Evolutionary conservation across 2,888 invertebrate genomes (phyloP).

Genomic region (Amphipoea lucens): DNA sequence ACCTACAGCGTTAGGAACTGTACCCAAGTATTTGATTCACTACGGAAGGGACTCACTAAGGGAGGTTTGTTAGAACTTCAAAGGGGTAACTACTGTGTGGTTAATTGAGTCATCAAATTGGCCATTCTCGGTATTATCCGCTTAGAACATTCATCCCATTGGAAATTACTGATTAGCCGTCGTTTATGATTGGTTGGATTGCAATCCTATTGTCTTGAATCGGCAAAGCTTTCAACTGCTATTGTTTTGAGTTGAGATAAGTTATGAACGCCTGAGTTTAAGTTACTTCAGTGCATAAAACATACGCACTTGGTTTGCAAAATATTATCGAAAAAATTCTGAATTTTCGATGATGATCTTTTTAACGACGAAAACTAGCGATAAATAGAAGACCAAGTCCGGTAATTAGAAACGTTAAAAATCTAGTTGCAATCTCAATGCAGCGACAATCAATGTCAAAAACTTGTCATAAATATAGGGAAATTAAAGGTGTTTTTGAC

Average conservation of each 20-base stretch:
- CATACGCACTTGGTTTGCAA: not conserved
- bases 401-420: not conserved
- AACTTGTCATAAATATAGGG: not conserved
- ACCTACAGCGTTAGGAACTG: constrained; percentile 23
- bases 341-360: not conserved
- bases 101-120: constrained; percentile 58
- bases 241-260: not conserved
- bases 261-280: not conserved
- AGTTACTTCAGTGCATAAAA: not conserved
- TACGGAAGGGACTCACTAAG: constrained; percentile 23
- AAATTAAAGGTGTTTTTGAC: not conserved
- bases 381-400: not conserved
- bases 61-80: constrained; percentile 34
- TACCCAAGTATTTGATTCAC: constrained; percentile 37
- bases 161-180: constrained; percentile 28
- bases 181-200: constrained; percentile 27
- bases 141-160: constrained; percentile 28
- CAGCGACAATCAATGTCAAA: not conserved
- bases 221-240: not conserved
- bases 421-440: not conserved
- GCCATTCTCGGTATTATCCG: constrained; percentile 26
- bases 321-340: not conserved
- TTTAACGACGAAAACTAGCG: not conserved
- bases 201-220: not conserved
- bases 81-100: constrained; percentile 47